A percentile compares a stretch with the other conserved stretches of the same genome.
Conservation (phyloP, 2,113 vertebrate genomes). For the Apaloderma vittatum region DNA sequence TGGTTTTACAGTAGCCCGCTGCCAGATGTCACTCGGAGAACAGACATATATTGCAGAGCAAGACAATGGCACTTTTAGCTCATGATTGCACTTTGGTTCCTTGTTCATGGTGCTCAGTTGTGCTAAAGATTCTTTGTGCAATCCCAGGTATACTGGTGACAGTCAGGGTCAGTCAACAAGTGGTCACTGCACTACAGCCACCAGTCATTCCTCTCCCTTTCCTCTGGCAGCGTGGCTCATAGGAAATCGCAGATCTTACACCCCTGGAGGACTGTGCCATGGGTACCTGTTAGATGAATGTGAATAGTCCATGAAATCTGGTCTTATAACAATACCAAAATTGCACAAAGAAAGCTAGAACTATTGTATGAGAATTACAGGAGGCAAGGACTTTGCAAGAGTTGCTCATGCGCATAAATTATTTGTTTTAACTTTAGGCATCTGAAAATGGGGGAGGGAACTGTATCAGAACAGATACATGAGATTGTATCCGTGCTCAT, state of each 20-base stretch:
- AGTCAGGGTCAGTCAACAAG: background rate
- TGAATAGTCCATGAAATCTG: background rate
- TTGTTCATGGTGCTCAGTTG: background rate
- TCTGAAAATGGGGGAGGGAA: background rate
- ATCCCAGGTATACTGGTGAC: background rate
- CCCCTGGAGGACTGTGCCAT: background rate
- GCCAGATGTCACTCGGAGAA: background rate
- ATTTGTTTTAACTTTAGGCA: background rate
- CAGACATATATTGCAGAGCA: background rate
- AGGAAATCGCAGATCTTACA: background rate
- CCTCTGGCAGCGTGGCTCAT: background rate
- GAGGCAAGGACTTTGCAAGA: background rate
- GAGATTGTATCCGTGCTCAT: background rate
- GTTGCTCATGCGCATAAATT: background rate
- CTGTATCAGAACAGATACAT: background rate
- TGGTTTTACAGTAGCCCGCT: background rate
- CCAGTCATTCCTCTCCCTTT: background rate
- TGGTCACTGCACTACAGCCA: background rate
- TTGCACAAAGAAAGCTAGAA: background rate
- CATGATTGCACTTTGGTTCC: background rate
- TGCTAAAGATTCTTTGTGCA: background rate
- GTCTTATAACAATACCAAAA: background rate
- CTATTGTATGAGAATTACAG: background rate
- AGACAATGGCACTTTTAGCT: background rate
- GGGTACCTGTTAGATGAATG: background rate